phyloP scores from a whole-genome alignment of 2,888 invertebrate genomes.

The Aquatica leii region DNA sequence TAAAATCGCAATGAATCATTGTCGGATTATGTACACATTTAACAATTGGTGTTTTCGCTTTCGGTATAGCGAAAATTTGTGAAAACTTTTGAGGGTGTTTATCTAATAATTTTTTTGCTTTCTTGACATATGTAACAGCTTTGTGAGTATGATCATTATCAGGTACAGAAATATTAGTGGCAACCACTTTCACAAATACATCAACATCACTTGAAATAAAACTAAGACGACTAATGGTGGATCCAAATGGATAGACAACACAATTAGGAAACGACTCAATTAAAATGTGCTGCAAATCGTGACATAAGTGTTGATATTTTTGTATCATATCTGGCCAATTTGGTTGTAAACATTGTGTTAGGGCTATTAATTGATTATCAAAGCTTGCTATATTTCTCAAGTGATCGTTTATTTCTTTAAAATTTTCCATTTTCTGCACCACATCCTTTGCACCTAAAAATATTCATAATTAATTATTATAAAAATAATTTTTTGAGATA shows the following conservation, averaged over 20 bases:
- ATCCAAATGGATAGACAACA: constrained; percentile 72
- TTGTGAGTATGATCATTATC: constrained; percentile 42
- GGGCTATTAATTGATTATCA: constrained; percentile 57
- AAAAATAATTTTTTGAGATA: no score
- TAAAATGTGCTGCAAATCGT: constrained; percentile 60
- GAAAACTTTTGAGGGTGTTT: constrained; percentile 59
- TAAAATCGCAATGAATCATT: constrained; percentile 73
- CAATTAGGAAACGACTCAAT: constrained; percentile 60
- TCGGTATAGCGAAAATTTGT: constrained; percentile 70
- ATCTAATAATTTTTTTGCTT: constrained; percentile 41
- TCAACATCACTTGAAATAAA: constrained; percentile 78
- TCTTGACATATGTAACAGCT: constrained; percentile 42
- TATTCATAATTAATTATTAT: neutral
- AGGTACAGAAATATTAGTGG: constrained; percentile 37
- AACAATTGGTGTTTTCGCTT: constrained; percentile 81
- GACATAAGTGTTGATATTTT: constrained; percentile 58
- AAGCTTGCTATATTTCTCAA: constrained; percentile 54
- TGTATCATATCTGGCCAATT: constrained; percentile 44
- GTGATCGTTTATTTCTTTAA: constrained; percentile 37
- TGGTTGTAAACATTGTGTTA: constrained; percentile 58
- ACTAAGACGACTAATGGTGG: constrained; percentile 75
- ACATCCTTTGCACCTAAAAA: constrained; percentile 3
- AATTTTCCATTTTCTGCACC: constrained; percentile 32
- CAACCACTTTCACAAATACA: constrained; percentile 66
- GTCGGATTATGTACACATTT: constrained; percentile 73